Evolutionary conservation across 2,113 vertebrate species (phyloP), one percentile per base, ranked within the genome.

Genomic region (Ardeotis arabs): DNA sequence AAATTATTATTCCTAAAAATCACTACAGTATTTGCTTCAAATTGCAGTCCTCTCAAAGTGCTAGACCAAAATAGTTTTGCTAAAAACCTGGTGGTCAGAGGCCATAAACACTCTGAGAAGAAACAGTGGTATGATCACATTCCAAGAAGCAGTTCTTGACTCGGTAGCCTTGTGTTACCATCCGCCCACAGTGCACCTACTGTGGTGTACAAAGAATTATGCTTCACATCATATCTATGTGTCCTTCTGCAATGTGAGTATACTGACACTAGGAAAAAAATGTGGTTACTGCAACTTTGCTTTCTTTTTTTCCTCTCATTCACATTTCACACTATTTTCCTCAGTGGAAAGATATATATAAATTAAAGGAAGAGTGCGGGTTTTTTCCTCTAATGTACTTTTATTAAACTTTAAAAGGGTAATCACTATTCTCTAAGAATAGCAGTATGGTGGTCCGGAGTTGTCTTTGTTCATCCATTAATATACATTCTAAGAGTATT

Each of bases 331-430:
- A 23, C 23, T 80, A 1, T 83, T 90, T 94, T 93, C 29, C 27
- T 56, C 33, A 60, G 64, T 72, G 45, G 52, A 53, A 92, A 44
- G 16, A 41, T 15, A 12, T 39, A 10, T 75, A 52, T 59, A 80
- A 88, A 70, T 92, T 89, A 90, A 80, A 66, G 59, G 7, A 76
- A 72, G n/a, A 14, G 24, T 74, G 31, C 76, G 67, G 20, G 4
- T 19, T 10, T 13, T 86, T 90, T 35, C 28, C 49, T 44, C 31
- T 84, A 52, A 64, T 75, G 39, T 53, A 33, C 19, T 41, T 62
- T 45, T 88, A 63, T 86, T 95, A 68, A 89, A 56, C 14, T 64
- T 89, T 90, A 44, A 74, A 67, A 88, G 37, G 20, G 10, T n/a
- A 56, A 55, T 85, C 29, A 14, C 21, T 62, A 0, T 47, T 88